These are phyloP conservation scores for Anoncus sp. DNA, from an alignment of 2,888 invertebrate genomes.

Conservation along the genomic window DNA sequence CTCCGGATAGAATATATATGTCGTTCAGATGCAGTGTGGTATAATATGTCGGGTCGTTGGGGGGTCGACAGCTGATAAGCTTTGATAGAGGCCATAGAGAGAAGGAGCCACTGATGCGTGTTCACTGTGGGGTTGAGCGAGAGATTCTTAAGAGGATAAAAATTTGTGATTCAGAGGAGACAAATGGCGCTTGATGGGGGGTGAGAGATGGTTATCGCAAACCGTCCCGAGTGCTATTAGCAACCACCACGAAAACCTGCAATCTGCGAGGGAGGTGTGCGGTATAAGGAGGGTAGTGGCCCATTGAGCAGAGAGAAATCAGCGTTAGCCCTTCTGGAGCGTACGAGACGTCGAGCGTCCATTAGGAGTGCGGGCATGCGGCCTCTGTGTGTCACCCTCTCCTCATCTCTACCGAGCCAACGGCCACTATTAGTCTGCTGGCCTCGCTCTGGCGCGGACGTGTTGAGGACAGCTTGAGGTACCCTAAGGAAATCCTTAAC, in stretches of 20 bases:
- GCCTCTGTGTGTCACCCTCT: slow-evolving; percentile 35
- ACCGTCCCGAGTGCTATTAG: slow-evolving; percentile 75
- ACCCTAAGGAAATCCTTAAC: slow-evolving; percentile 63
- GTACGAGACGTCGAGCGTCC: slow-evolving; percentile 62
- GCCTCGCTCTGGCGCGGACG: slow-evolving; percentile 64
- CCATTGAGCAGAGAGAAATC: slow-evolving; percentile 74
- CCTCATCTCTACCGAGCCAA: slow-evolving; percentile 24
- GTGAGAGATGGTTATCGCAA: slow-evolving; percentile 66
- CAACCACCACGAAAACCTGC: slow-evolving; percentile 77
- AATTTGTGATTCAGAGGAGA: slow-evolving; percentile 65
- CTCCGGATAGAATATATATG: neutral
- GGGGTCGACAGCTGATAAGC: slow-evolving; percentile 61
- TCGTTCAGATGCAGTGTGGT: neutral
- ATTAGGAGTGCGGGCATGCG: slow-evolving; percentile 55
- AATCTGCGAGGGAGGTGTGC: slow-evolving; percentile 72
- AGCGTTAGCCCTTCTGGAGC: slow-evolving; percentile 64
- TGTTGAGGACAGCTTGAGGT: slow-evolving; percentile 64
- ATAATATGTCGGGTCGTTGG: slow-evolving; percentile 36
- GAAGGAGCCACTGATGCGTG: slow-evolving; percentile 40
- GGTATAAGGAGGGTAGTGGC: slow-evolving; percentile 22
- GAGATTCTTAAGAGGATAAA: slow-evolving; percentile 60
- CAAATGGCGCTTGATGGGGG: slow-evolving; percentile 58
- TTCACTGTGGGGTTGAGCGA: slow-evolving; percentile 42
- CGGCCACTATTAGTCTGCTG: slow-evolving; percentile 63
- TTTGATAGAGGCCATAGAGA: slow-evolving; percentile 41